Percentiles rank a stretch among this genome's conserved stretches.
Evolutionary conservation across 2,797 vertebrate genomes (phyloP).

Genomic region (Chromis chromis): DNA sequence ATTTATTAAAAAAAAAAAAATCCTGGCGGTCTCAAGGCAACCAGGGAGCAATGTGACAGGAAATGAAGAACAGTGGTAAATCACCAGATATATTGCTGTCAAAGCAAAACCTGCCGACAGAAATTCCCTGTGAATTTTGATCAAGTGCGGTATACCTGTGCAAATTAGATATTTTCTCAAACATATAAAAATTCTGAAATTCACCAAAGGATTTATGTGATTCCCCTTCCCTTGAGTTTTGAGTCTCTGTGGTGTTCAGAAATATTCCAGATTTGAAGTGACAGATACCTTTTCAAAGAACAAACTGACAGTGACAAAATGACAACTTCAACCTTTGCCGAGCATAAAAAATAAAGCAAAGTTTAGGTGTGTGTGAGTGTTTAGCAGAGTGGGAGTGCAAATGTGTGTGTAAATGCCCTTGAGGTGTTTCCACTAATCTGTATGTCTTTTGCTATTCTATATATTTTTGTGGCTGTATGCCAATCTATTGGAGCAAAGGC

Average conservation of each 20-base stretch:
- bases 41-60: constrained; percentile 13
- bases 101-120: constrained; percentile 45
- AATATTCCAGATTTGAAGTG: constrained; percentile 40
- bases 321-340: constrained; percentile 40
- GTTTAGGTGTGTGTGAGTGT: constrained; percentile 1
- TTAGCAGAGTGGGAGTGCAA: constrained; percentile 4
- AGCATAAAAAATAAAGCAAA: constrained; percentile 24
- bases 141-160: constrained; percentile 7
- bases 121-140: constrained; percentile 23
- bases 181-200: constrained; percentile 35
- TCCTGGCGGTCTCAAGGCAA: constrained; percentile 23
- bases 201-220: constrained; percentile 22
- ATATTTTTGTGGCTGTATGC: constrained; percentile 11
- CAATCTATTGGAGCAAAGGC: constrained; percentile 35
- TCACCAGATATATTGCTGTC: constrained; percentile 49
- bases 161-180: constrained; percentile 50
- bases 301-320: constrained; percentile 57
- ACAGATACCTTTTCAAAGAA: constrained; percentile 44
- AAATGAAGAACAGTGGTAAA: constrained; percentile 34
- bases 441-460: constrained; percentile 25
- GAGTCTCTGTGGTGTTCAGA: constrained; percentile 32
- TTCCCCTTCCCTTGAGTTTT: constrained; percentile 25
- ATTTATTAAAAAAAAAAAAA: neutral
- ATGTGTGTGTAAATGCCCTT: constrained; percentile 23
- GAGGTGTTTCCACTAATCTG: constrained; percentile 51